Base-by-base conservation (phyloP, 1,140 invertebrate genomes). In the Drosophila dunni region DNA sequence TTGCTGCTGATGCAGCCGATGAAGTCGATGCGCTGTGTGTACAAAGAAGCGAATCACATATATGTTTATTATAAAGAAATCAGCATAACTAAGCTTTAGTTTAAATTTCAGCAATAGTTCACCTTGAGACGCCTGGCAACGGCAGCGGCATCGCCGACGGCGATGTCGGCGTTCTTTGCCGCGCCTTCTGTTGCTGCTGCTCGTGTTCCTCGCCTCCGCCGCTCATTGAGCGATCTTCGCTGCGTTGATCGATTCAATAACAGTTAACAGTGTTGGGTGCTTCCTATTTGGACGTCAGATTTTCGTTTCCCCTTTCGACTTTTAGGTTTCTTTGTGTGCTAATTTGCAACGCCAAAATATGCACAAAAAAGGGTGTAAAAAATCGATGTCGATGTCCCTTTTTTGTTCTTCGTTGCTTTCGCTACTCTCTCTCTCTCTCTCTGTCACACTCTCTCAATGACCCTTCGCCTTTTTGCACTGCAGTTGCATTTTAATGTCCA, bases 341-440 rank as follows among this genome's bases (percentile, higher is more conserved):
- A 33, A 79, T 75, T 67, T 76, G 46, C 73, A 38, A 34, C 42
- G 45, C 69, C 62, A 71, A 78, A 61, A 65, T 79, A 56, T 78
- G 79, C 79, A 69, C 73, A 57, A 72, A 76, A 86, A 89, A 83
- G 83, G 84, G 84, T 83, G 83, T 81, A 89, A 88, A 88, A 86
- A 88, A 88, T 88, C 83, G 83, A 88, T 85, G 81, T 81, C 76
- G 75, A 85, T 83, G 79, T 89, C 77, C 83, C 80, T 83, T 79
- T 82, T 57, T 36, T 46, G 50, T 40, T 33, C 42, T 15, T 11
- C 51, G 34, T 48, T 7, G 40, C 46, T 60, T 24, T 20, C 48
- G 54, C 34, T 60, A n/a, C 45, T 70, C 24, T 29, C 24, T 29
- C 3, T 40, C 38, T 45, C n/a, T 45, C 24, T 29, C 24, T 29